phyloP scores from a whole-genome alignment of 2,113 vertebrate genomes.

The Candoia aspera region DNA sequence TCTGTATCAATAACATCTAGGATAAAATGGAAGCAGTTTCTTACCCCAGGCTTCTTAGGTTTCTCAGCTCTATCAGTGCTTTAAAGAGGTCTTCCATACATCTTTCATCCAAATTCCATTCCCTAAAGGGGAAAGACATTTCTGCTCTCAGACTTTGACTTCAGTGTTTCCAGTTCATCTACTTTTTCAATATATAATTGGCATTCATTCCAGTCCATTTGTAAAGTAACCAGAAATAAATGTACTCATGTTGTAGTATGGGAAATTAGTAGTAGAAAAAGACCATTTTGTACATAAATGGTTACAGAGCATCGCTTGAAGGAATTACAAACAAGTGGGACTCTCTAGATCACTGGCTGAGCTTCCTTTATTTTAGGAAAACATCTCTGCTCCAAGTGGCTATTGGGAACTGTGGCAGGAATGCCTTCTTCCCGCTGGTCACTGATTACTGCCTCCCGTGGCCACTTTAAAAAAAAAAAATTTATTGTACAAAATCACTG shows the following conservation, averaged over 20 bases:
- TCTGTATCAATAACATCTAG: no score
- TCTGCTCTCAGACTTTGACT: background rate
- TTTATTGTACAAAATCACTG: background rate
- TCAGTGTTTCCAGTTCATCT: background rate
- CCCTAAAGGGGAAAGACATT: background rate
- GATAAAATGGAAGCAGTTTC: no score
- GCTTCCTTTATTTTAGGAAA: background rate
- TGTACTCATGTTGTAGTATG: background rate
- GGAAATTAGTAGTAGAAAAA: background rate
- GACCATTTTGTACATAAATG: background rate
- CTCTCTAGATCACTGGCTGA: background rate
- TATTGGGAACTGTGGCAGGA: background rate
- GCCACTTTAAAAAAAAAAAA: no score
- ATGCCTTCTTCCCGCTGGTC: background rate
- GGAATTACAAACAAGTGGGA: background rate
- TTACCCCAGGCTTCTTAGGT: no score
- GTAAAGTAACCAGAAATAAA: background rate
- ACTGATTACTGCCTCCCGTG: background rate
- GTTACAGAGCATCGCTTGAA: background rate
- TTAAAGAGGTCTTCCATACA: no score
- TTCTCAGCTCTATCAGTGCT: no score
- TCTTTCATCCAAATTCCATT: no score
- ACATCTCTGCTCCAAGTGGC: background rate
- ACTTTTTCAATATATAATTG: background rate
- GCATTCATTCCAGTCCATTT: background rate